Percentiles rank a stretch among this genome's conserved stretches.
These are phyloP conservation scores for Dasyornis broadbenti DNA, from an alignment of 2,113 vertebrate genomes.

Conservation along the genomic window DNA sequence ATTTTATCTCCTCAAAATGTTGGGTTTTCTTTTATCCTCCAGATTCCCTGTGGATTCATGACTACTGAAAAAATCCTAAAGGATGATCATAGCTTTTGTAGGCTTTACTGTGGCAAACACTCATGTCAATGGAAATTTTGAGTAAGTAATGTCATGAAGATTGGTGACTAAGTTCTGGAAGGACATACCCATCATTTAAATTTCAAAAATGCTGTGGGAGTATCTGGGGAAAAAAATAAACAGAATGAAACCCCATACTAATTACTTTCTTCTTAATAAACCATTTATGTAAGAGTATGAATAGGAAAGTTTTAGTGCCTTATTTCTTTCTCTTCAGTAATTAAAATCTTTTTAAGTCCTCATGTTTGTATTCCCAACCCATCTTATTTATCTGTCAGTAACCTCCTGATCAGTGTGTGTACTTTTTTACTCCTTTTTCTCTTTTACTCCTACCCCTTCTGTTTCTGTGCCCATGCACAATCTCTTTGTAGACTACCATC, in stretches of 20 bases:
- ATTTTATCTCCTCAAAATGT: not conserved
- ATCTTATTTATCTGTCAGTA: not conserved
- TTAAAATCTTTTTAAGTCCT: not conserved
- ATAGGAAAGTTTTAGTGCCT: not conserved
- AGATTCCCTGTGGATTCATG: not conserved
- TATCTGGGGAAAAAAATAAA: not conserved
- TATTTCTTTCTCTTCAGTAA: not conserved
- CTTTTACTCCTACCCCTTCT: not conserved
- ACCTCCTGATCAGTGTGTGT: rapidly evolving
- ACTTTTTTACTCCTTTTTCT: not conserved
- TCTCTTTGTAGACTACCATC: not conserved
- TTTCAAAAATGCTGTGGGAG: not conserved
- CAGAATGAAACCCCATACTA: not conserved
- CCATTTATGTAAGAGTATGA: not conserved
- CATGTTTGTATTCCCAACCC: not conserved
- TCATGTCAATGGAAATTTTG: not conserved
- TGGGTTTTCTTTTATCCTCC: not conserved
- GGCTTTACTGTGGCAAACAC: not conserved
- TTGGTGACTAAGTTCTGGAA: not conserved
- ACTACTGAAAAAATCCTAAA: not conserved
- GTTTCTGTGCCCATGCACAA: not conserved
- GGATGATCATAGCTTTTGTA: not conserved
- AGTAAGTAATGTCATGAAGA: not conserved
- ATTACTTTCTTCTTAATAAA: not conserved
- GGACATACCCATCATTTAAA: not conserved